Conservation (phyloP, 64 coral and sea anemone genomes). For the Pachyseris speciosa region DNA sequence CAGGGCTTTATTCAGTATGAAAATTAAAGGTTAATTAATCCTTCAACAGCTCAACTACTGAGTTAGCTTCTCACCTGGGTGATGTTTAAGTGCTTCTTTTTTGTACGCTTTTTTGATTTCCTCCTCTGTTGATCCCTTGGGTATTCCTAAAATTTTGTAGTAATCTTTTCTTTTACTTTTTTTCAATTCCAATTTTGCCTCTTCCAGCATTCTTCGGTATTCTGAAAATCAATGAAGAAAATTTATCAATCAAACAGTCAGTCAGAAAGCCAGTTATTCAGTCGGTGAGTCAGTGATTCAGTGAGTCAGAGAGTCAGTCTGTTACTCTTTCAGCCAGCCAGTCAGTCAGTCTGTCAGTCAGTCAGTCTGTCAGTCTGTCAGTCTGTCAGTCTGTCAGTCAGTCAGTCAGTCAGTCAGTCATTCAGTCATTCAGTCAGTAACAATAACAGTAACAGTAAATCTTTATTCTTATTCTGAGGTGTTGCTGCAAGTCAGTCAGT, state of each 20-base stretch:
- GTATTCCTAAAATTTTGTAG: slow-evolving; percentile 92
- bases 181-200: slow-evolving; percentile 97
- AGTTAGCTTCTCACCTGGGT: slow-evolving; percentile 69
- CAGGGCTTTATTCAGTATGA: too few relatives aligned
- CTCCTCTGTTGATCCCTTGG: slow-evolving; percentile 76
- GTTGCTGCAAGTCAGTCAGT: too few relatives aligned
- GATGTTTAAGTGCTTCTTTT: slow-evolving; percentile 94
- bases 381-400: too few relatives aligned
- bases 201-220: slow-evolving; percentile 75
- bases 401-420: too few relatives aligned
- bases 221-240: slow-evolving; percentile 57
- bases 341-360: slow-evolving; percentile 11
- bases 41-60: not conserved
- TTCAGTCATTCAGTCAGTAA: too few relatives aligned
- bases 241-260: not conserved
- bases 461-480: too few relatives aligned
- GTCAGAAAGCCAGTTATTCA: not conserved
- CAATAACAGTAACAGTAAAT: too few relatives aligned
- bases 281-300: too few relatives aligned
- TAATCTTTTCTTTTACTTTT: slow-evolving; percentile 99
- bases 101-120: slow-evolving; percentile 97
- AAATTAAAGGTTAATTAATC: too few relatives aligned
- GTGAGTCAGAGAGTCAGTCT: not conserved
- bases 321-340: not conserved
- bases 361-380: not conserved